Base-by-base conservation (phyloP, 2,797 vertebrate species). In the Gallirallus australis region DNA sequence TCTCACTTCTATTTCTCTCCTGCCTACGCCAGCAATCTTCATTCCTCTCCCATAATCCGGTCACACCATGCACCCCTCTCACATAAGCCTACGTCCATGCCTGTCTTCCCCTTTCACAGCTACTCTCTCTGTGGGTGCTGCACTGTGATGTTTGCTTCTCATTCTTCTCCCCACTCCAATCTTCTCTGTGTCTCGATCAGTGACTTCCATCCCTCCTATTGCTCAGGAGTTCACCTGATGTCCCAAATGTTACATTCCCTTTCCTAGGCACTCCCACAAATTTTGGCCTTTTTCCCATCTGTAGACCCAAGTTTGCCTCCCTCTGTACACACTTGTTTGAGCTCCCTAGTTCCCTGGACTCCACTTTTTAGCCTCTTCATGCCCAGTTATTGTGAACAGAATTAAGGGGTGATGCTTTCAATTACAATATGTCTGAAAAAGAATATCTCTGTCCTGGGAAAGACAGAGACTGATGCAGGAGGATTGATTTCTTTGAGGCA, bases 1-100 rank as follows among this genome's bases (percentile, higher is more conserved):
- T 95, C 84, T 95, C 93, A 95, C 86, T 89, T 94, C 81, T 63
- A 20, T 42, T 92, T 95, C 84, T 92, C 92, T 94, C 90, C 93
- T 93, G 64, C 78, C 89, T 81, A 92, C 4, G 10, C 78, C 56
- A 20, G 53, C 60, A 70, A 35, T 77, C 60, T 79, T 93, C 35
- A 21, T 84, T 79, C 63, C 77, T 82, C 80, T 93, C 52, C 1
- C 1, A 69, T 93, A 86, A 86, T 69, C 70, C 39, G 59, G 77
- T 84, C 73, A 63, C 52, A 81, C 54, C 42, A 48, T 10, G 23
- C 48, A 80, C 17, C 13, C 35, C 63, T 90, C 78, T 85, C 79
- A 78, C 82, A 56, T 72, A 79, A 66, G 12, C 75, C 89, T 59
- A 91, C 39, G 1, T 82, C 60, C 68, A 17, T 56, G 64, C 17